These are phyloP conservation scores for Halocynthia roretzi DNA, from an alignment of 23 tunicate species.

Conservation along the genomic window DNA sequence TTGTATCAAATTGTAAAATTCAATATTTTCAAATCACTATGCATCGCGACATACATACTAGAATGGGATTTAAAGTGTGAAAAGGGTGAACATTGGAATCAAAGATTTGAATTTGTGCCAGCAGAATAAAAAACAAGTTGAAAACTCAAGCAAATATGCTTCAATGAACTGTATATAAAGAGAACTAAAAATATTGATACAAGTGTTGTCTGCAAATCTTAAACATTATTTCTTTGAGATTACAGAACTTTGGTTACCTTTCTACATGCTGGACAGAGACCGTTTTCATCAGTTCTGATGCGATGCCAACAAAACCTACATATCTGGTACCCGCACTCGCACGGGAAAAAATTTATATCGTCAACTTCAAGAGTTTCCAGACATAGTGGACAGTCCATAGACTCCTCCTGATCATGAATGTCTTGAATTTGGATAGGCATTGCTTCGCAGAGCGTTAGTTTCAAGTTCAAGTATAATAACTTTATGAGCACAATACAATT, in stretches of 20 bases:
- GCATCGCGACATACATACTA: neutral
- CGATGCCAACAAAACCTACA: constrained; percentile 98
- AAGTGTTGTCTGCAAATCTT: too few relatives aligned
- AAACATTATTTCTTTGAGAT: neutral
- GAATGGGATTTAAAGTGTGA: neutral
- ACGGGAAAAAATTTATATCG: constrained; percentile 94
- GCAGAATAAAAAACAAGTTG: neutral
- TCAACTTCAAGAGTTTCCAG: constrained; percentile 85
- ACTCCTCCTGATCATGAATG: constrained; percentile 62
- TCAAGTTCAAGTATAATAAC: neutral
- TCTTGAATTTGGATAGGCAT: constrained; percentile 94
- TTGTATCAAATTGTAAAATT: neutral
- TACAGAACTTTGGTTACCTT: constrained; percentile 30
- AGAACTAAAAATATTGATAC: neutral
- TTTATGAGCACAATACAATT: neutral
- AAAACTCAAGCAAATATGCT: neutral
- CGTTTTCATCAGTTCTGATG: constrained; percentile 75
- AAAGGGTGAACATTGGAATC: neutral
- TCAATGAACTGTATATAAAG: neutral
- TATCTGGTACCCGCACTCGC: constrained; percentile 95
- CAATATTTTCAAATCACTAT: too few relatives aligned
- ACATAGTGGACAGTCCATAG: constrained; percentile 93
- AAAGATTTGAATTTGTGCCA: neutral
- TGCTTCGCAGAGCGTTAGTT: constrained; percentile 7
- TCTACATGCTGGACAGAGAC: constrained; percentile 95